Conservation (phyloP, 2,113 vertebrate species). For the Menidia beryllina region DNA sequence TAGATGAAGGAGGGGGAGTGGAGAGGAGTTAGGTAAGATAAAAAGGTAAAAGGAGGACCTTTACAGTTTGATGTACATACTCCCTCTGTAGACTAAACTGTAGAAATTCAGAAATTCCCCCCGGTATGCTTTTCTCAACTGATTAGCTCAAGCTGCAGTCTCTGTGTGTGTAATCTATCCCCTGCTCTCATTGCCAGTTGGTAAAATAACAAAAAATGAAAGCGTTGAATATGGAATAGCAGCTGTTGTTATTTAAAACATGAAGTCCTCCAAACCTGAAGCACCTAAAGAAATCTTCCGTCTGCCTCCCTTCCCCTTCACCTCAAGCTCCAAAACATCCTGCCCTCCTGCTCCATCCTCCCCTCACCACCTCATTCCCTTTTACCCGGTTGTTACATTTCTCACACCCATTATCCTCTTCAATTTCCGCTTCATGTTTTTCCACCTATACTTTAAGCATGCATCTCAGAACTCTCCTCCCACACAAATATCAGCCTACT, state of each 20-base stretch:
- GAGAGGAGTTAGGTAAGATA: slow-evolving; percentile 18
- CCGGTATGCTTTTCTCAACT: slow-evolving; percentile 8
- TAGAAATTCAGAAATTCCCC: neutral
- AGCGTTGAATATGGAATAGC: slow-evolving; percentile 76
- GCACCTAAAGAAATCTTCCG: slow-evolving; percentile 25
- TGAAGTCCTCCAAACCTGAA: slow-evolving; percentile 56
- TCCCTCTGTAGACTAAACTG: neutral
- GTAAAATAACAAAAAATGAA: slow-evolving; percentile 58
- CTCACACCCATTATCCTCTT: neutral
- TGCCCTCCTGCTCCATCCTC: slow-evolving; percentile 2
- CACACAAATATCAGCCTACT: slow-evolving; percentile 82
- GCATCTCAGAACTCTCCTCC: neutral
- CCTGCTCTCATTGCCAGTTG: slow-evolving; percentile 42
- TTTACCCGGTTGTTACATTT: slow-evolving; percentile 6
- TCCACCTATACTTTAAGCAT: neutral
- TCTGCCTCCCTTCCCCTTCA: slow-evolving; percentile 18
- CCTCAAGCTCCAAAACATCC: slow-evolving; percentile 20
- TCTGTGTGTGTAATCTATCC: slow-evolving; percentile 21
- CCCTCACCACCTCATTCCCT: neutral
- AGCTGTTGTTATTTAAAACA: slow-evolving; percentile 76
- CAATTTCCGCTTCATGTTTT: neutral
- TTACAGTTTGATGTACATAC: slow-evolving; percentile 6
- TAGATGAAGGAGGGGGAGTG: slow-evolving; percentile 26
- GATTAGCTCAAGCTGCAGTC: slow-evolving; percentile 7
- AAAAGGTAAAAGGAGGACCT: slow-evolving; percentile 24